Base-by-base conservation (phyloP, 2,888 invertebrate genomes). In the Tiphia femorata region DNA sequence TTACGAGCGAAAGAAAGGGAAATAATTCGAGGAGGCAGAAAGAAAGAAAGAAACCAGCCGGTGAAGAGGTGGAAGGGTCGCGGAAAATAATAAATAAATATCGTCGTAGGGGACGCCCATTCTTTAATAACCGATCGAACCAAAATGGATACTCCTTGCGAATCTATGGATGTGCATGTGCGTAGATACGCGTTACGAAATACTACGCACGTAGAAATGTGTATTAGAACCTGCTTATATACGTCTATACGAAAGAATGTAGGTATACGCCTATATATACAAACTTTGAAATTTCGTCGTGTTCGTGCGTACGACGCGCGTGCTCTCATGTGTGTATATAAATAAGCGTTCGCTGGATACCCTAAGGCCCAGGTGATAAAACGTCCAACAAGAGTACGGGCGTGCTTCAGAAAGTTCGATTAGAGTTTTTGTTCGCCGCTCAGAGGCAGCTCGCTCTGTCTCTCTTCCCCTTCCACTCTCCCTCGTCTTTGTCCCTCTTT, bases 321-420 rank as follows among this genome's bases (percentile, higher is more conserved):
- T n/a, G n/a, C n/a, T n/a, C n/a, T n/a, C n/a, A n/a, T n/a, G n/a
- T n/a, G n/a, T n/a, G n/a, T n/a, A n/a, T n/a, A n/a, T n/a, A n/a
- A n/a, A n/a, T n/a, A n/a, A n/a, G n/a, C n/a, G n/a, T 5, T 8
- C 25, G 58, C 49, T 35, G 38, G 55, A 62, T 70, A 58, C 65
- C 70, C 62, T 53, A 50, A 55, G 66, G 66, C 58, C 67, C 38
- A 54, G 49, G 60, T 50, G 62, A 67, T 62, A 67, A 73, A 66
- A 66, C 50, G 60, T 53, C 49, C 63, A 58, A 67, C 62, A 65
- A 68, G 60, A 68, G 59, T 55, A 44, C 50, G 53, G 50, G 46
- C 53, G 63, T 64, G 67, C 70, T 74, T 75, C 66, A 70, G 60
- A 73, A 76, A 76, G 73, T 76, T 75, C 71, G 75, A 75, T 76